Evolutionary conservation across 1,140 invertebrate species (phyloP).

Genomic region (Sarcophaga peregrina): DNA sequence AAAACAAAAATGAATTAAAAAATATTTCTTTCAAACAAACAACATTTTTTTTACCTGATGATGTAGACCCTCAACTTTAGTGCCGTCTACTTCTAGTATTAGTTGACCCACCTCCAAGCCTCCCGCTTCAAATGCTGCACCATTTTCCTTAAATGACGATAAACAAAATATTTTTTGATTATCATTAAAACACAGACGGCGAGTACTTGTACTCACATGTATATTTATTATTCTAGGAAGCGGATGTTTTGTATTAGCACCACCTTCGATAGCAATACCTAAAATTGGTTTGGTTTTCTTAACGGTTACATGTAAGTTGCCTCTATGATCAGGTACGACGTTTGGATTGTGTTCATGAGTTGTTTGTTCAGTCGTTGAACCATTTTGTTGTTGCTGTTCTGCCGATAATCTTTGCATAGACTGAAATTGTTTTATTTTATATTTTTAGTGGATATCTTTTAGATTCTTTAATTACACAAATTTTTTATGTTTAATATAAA

Average conservation of each 20-base stretch:
- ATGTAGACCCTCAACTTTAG: constrained; percentile 84
- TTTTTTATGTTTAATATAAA: background rate
- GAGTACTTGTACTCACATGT: constrained; percentile 76
- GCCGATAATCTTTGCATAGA: constrained; percentile 76
- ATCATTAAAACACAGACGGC: background rate
- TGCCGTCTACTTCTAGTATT: constrained; percentile 92
- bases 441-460: background rate
- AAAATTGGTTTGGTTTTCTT: constrained; percentile 93
- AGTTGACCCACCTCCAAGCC: constrained; percentile 93
- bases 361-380: constrained; percentile 71
- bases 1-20: background rate
- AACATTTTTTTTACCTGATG: constrained; percentile 66
- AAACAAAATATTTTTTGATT: background rate
- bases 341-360: constrained; percentile 73
- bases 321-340: constrained; percentile 84
- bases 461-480: background rate
- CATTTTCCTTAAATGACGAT: constrained; percentile 77
- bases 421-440: constrained; percentile 62
- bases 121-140: constrained; percentile 91
- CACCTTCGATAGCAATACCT: constrained; percentile 96
- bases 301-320: constrained; percentile 85
- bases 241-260: constrained; percentile 92
- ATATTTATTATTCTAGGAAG: constrained; percentile 96
- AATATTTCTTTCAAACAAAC: background rate
- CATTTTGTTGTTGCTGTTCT: constrained; percentile 66